Percentiles rank a stretch among this genome's conserved stretches.
Evolutionary conservation across 2,888 invertebrate species (phyloP).

Genomic region (Eristalis intricaria): DNA sequence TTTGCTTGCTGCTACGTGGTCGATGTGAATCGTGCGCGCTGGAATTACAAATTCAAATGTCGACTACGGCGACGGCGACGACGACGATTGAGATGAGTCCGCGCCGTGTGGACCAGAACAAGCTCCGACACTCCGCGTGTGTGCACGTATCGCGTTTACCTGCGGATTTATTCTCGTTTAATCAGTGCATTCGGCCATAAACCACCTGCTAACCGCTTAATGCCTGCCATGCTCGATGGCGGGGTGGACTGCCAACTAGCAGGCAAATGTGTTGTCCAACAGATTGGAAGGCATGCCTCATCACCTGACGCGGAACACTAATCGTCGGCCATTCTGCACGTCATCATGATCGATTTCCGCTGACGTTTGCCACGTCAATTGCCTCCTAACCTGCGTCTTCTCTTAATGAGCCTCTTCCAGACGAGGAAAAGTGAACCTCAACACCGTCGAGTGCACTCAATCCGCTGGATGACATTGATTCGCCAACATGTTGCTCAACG

Average conservation of each 20-base stretch:
- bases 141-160: conserved; percentile 31
- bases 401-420: neutral
- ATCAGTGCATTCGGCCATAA: conserved; percentile 43
- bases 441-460: neutral
- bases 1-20: conserved; percentile 37
- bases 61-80: conserved; percentile 31
- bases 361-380: neutral
- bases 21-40: conserved; percentile 66
- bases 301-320: neutral
- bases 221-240: neutral
- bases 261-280: conserved; percentile 18
- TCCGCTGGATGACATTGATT: conserved; percentile 51
- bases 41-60: conserved; percentile 70
- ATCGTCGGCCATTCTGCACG: conserved; percentile 10
- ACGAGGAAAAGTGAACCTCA: neutral
- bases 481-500: conserved; percentile 23
- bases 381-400: neutral
- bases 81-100: conserved; percentile 50
- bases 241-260: conserved; percentile 6
- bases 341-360: conserved; percentile 36
- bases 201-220: conserved; percentile 26
- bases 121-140: neutral
- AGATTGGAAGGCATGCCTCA: neutral
- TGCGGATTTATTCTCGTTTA: conserved; percentile 56
- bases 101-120: neutral